Percentiles rank a stretch among this genome's conserved stretches.
phyloP scores from a whole-genome alignment of 2,113 vertebrate genomes.

The Ameiurus melas region DNA sequence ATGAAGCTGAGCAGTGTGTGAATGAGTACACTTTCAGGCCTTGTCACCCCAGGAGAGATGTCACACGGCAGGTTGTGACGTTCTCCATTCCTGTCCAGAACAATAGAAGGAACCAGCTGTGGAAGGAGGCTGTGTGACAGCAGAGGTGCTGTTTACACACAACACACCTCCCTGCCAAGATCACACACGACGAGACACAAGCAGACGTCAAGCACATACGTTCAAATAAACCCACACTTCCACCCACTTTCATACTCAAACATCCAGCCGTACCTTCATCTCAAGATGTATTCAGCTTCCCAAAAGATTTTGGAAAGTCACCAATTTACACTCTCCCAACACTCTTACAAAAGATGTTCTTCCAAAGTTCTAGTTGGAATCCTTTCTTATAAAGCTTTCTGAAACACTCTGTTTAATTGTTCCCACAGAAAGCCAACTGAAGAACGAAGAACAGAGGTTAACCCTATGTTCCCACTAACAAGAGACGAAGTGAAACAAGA shows the following conservation, averaged over 20 bases:
- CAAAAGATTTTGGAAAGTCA: background rate
- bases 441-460: background rate
- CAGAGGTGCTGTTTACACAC: constrained; percentile 64
- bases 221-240: constrained; percentile 17
- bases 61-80: constrained; percentile 56
- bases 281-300: background rate
- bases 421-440: background rate
- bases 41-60: constrained; percentile 64
- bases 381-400: background rate
- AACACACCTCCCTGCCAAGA: constrained; percentile 30
- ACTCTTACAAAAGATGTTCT: background rate
- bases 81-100: constrained; percentile 57
- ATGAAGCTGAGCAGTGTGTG: constrained; percentile 29
- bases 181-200: constrained; percentile 32
- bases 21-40: background rate
- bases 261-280: background rate
- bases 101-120: constrained; percentile 76
- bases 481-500: background rate
- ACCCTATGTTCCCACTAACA: background rate
- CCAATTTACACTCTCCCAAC: background rate
- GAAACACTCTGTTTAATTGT: background rate
- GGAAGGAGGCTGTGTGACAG: constrained; percentile 55
- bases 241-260: background rate
- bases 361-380: background rate
- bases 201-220: background rate